Base-by-base conservation (phyloP, 2,113 vertebrate species). In the Strix uralensis region DNA sequence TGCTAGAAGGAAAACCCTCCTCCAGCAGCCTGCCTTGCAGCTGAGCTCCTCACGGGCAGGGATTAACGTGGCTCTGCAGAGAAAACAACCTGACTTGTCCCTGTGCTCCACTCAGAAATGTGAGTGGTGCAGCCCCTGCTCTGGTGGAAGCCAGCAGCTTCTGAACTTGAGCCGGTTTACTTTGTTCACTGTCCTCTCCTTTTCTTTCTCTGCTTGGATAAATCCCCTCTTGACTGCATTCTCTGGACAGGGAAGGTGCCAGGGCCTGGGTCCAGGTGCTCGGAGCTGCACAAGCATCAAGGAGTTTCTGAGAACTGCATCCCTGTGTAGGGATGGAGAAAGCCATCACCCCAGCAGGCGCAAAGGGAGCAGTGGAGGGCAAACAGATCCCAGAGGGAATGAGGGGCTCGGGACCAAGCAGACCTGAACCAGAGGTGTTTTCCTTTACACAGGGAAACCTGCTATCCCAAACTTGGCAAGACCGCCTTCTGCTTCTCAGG, bases 71-170 rank as follows among this genome's bases (percentile, higher is more conserved):
- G 40, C 27, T 73, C 22, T 57, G 42, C 29, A 46, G 34, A 59
- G 69, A 58, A 69, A 81, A 62, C 15, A 44, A 30, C 36, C 20
- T 0, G 0, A n/a, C 46, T 57, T 0, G 1, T 55, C 40, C 32
- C 32, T 12, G 25, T 1, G 10, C 21, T 58, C 42, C 1, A 2
- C 55, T 38, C 2, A 1, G n/a, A 12, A 36, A 27, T 7, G 20
- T 4, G 5, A 51, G 57, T 1, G 2, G 9, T 4, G 9, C 20
- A 78, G 29, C 21, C 49, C 38, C 32, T 58, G 91, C 51, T 27
- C 57, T 18, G 23, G 9, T 44, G 10, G 25, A 71, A 78, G 10
- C 36, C 86, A 27, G 19, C 0, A 1, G 21, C 25, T 55, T 83
- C 30, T 4, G 6, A 69, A 27, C 34, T 51, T 61, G 17, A 36